phyloP scores from a whole-genome alignment of 2,888 invertebrate species.

The Lasius fuliginosus region DNA sequence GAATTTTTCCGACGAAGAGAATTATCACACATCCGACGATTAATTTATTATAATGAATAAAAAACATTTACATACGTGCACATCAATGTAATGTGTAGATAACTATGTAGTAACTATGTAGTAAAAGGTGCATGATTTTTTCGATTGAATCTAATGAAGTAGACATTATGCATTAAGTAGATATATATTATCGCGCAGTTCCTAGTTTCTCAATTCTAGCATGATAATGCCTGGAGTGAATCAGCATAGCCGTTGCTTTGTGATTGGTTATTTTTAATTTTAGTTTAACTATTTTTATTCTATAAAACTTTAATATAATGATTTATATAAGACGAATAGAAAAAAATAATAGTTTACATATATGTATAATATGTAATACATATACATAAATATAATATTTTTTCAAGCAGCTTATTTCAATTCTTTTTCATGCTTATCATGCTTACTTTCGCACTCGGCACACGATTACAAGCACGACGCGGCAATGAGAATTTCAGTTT shows the following conservation, averaged over 20 bases:
- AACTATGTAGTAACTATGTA: neutral
- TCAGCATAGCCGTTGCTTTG: neutral
- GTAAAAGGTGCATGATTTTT: slow-evolving; percentile 12
- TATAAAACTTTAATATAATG: neutral
- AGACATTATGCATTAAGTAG: slow-evolving; percentile 30
- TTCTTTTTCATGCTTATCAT: slow-evolving; percentile 21
- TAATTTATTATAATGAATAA: neutral
- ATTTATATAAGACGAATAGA: neutral
- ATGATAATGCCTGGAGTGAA: neutral
- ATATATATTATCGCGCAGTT: slow-evolving; percentile 26
- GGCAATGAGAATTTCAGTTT: slow-evolving; percentile 64
- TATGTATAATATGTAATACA: neutral
- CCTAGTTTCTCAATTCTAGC: neutral
- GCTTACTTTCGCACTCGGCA: slow-evolving; percentile 51
- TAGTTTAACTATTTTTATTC: neutral
- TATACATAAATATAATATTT: neutral
- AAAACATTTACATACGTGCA: neutral
- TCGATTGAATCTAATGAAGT: neutral
- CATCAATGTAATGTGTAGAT: neutral
- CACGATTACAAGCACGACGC: slow-evolving; percentile 59
- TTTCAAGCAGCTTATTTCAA: neutral
- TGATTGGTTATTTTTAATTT: neutral
- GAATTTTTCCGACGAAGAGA: neutral
- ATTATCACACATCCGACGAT: neutral
- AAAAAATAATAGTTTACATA: neutral